phyloP scores from a whole-genome alignment of 2,888 invertebrate genomes.

The Thera obeliscata region DNA sequence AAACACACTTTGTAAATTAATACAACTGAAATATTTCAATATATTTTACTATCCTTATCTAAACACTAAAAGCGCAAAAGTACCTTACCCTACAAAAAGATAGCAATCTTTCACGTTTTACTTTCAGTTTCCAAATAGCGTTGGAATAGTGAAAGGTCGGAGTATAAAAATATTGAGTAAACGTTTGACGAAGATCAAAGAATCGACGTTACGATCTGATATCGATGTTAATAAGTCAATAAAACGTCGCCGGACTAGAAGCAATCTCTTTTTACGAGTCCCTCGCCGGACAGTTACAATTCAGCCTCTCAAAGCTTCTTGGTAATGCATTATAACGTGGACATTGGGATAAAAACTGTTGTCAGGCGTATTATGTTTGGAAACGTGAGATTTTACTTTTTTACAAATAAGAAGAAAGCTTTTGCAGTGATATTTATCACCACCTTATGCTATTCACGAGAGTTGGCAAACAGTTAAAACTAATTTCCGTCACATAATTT shows the following conservation, averaged over 20 bases:
- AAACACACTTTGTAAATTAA: background rate
- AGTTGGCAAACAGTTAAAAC: too few species aligned
- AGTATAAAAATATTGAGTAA: slow-evolving; percentile 67
- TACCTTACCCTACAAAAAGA: slow-evolving; percentile 3
- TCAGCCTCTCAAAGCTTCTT: slow-evolving; percentile 69
- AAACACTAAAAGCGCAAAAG: slow-evolving; percentile 1
- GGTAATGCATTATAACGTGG: slow-evolving; percentile 55
- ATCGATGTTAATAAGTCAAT: slow-evolving; percentile 84
- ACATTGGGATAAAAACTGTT: slow-evolving; percentile 37
- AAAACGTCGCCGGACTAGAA: slow-evolving; percentile 80
- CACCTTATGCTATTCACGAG: too few species aligned
- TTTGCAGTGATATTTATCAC: background rate
- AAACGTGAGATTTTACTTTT: background rate
- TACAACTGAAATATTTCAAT: background rate
- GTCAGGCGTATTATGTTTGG: slow-evolving; percentile 12
- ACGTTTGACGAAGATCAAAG: slow-evolving; percentile 79
- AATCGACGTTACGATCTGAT: slow-evolving; percentile 82
- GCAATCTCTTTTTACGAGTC: slow-evolving; percentile 83
- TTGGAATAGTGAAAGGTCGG: slow-evolving; percentile 42
- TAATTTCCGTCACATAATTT: too few species aligned
- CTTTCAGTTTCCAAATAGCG: slow-evolving; percentile 32
- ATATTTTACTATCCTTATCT: background rate
- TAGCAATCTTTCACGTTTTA: slow-evolving; percentile 23
- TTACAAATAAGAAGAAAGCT: background rate
- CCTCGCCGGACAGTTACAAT: slow-evolving; percentile 76